phyloP scores from a whole-genome alignment of 2,888 invertebrate genomes.

The Calephelis perditalis region DNA sequence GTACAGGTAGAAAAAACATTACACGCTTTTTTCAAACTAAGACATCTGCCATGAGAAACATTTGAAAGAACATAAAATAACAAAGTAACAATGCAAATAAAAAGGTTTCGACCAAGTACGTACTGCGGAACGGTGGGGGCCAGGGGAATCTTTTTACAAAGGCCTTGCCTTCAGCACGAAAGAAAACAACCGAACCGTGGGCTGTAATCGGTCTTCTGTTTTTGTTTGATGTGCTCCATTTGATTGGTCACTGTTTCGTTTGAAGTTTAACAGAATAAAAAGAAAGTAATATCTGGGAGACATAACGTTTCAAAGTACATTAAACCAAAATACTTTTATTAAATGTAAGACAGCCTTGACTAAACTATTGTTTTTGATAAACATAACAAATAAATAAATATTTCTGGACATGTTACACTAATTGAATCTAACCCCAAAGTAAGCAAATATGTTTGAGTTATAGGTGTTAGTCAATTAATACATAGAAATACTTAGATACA shows the following conservation, averaged over 20 bases:
- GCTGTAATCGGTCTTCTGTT: conserved; percentile 4
- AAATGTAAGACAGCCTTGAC: too few relatives aligned
- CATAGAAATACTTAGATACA: too few relatives aligned
- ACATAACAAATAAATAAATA: too few relatives aligned
- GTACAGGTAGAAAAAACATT: too few relatives aligned
- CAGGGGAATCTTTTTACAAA: neutral
- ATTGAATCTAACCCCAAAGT: too few relatives aligned
- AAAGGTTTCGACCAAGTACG: neutral
- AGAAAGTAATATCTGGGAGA: too few relatives aligned
- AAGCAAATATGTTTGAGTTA: too few relatives aligned
- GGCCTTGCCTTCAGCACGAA: neutral
- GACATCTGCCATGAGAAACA: conserved; percentile 17
- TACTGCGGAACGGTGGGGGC: neutral
- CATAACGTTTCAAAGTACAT: too few relatives aligned
- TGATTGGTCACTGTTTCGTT: conserved; percentile 6
- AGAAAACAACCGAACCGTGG: conserved; percentile 8
- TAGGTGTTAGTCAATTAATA: too few relatives aligned
- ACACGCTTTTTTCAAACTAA: neutral
- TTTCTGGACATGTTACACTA: too few relatives aligned
- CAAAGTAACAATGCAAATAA: conserved; percentile 4
- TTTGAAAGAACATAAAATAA: conserved; percentile 22
- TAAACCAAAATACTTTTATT: too few relatives aligned
- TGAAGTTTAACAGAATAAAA: neutral
- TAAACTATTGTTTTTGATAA: too few relatives aligned
- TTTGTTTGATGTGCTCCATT: conserved; percentile 2